Evolutionary conservation across 2,113 vertebrate species (phyloP).

Genomic region (Syngnathoides biaculeatus): DNA sequence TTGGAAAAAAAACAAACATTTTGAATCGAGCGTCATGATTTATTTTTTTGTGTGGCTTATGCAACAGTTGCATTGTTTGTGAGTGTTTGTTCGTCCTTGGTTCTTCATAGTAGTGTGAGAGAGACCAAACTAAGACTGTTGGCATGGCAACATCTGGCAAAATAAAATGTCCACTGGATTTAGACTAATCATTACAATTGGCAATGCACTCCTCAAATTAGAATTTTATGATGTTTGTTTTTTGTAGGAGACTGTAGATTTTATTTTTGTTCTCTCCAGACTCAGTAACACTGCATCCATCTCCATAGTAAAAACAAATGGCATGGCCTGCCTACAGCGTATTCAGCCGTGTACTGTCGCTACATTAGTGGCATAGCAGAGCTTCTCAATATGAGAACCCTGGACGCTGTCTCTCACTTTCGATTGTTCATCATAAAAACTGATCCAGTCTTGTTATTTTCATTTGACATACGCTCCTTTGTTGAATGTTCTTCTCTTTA

Average conservation of each 20-base stretch:
- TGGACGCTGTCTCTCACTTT: conserved; percentile 81
- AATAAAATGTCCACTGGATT: conserved; percentile 51
- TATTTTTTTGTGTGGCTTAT: conserved; percentile 81
- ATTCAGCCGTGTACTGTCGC: conserved; percentile 59
- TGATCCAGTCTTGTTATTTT: conserved; percentile 71
- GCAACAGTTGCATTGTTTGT: conserved; percentile 73
- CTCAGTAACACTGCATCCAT: conserved; percentile 71
- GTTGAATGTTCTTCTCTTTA: conserved; percentile 48
- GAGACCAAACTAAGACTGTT: conserved; percentile 71
- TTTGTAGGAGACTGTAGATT: conserved; percentile 70
- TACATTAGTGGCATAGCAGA: conserved; percentile 98
- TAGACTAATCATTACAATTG: conserved; percentile 48
- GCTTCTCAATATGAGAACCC: conserved; percentile 99
- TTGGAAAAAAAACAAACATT: not conserved
- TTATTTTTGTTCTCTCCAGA: conserved; percentile 48
- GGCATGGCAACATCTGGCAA: conserved; percentile 73
- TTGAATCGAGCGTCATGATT: conserved; percentile 77
- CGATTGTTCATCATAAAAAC: conserved; percentile 72
- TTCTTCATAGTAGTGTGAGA: conserved; percentile 54
- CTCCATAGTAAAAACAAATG: conserved; percentile 66
- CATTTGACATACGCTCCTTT: conserved; percentile 42
- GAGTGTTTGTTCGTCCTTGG: conserved; percentile 36
- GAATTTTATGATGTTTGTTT: conserved; percentile 78
- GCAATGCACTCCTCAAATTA: conserved; percentile 54
- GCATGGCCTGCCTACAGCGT: conserved; percentile 34